Base-by-base conservation (phyloP, 2,888 invertebrate genomes). In the Allygus modestus region DNA sequence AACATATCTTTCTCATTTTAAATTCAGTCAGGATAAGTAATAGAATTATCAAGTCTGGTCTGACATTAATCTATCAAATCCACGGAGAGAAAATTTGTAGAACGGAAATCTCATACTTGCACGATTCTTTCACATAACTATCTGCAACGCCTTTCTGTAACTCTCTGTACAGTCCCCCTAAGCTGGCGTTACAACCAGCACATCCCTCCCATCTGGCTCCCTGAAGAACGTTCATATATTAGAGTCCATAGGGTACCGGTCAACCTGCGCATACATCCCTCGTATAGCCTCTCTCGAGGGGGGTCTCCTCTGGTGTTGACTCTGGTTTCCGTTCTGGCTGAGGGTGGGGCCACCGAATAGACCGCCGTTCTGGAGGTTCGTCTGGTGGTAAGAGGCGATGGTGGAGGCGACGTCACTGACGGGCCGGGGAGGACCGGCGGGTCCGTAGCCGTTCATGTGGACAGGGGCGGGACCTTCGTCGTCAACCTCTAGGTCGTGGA, bases 241-340 rank as follows among this genome's bases (percentile, higher is more conserved):
- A n/a, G 89, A 87, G 87, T 90, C 89, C 81, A 90, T 88, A 54
- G 89, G 89, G 86, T 90, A 91, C 23, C 89, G 89, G 85, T 91
- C 91, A 37, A 91, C 90, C 87, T 91, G 91, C 82, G 91, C 91
- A 87, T 91, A 91, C 91, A 91, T 91, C 85, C 90, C 86, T 85
- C 88, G 81, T 85, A 89, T 86, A 7, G 89, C 89, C 81, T 89
- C 89, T 26, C 89, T 88, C 9, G 89, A 88, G 4, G 89, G 88
- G 0, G 58, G 58, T 12, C 58, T 58, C 46, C 89, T 87, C 28
- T 26, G 69, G 31, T 12, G 9, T n/a, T n/a, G n/a, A n/a, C n/a
- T n/a, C 65, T 4, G 23, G 4, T 9, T 31, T 15, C 31, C n/a
- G 11, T 23, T 26, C 37, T 31, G 31, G 20, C 37, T 23, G 37